phyloP scores from a whole-genome alignment of 2,113 vertebrate genomes.

The Thamnaconus septentrionalis region DNA sequence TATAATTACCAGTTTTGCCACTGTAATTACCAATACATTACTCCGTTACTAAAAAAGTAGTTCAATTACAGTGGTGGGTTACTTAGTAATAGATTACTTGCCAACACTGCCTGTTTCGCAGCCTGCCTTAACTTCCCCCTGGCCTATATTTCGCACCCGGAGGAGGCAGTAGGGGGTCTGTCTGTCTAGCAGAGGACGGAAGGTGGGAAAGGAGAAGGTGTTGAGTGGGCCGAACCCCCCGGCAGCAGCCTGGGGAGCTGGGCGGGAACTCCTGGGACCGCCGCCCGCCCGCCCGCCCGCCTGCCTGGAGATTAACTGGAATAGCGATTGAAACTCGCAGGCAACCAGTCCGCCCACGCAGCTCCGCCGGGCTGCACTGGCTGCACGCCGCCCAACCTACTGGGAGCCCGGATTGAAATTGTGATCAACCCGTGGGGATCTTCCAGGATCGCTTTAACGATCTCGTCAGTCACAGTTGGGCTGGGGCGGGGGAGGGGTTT shows the following conservation, averaged over 20 bases:
- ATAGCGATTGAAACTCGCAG: constrained; percentile 43
- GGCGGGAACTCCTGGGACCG: constrained; percentile 45
- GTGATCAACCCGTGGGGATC: constrained; percentile 4
- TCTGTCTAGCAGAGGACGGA: constrained; percentile 22
- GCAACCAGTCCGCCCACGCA: constrained; percentile 46
- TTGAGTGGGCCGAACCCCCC: constrained; percentile 34
- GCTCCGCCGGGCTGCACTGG: constrained; percentile 11
- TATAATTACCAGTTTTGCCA: no score
- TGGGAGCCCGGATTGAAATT: constrained; percentile 15
- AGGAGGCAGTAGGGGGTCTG: constrained; percentile 32
- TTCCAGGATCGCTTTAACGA: constrained; percentile 16
- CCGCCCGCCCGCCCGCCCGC: neutral
- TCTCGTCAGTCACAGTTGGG: constrained; percentile 5
- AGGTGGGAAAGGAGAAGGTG: constrained; percentile 34
- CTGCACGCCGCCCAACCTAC: neutral
- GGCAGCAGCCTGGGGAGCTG: constrained; percentile 34
- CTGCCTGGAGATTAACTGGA: constrained; percentile 48
- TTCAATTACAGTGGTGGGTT: neutral
- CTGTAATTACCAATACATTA: no score
- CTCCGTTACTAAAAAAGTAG: constrained; percentile 1
- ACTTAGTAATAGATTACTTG: neutral
- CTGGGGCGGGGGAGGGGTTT: constrained; percentile 17
- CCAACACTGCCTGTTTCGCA: constrained; percentile 12
- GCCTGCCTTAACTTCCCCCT: constrained; percentile 12
- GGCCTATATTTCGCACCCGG: constrained; percentile 45